phyloP scores from a whole-genome alignment of 2,797 vertebrate species.

The Thaleichthys pacificus region DNA sequence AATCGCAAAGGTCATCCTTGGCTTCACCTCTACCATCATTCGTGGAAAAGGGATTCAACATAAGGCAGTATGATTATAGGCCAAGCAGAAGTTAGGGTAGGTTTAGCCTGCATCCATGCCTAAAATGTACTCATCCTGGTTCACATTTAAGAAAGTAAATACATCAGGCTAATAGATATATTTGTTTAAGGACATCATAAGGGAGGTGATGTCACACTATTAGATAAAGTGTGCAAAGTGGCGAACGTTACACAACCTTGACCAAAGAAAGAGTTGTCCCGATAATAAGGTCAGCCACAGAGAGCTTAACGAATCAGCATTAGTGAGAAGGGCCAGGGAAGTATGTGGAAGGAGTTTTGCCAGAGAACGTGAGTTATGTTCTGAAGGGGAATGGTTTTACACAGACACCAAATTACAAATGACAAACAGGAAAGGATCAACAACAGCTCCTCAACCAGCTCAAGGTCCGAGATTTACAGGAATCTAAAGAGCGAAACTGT shows the following conservation, averaged over 20 bases:
- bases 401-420: conserved; percentile 38
- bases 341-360: conserved; percentile 1
- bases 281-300: neutral
- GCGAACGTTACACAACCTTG: too few species aligned
- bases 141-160: too few species aligned
- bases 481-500: neutral
- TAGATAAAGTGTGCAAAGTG: too few species aligned
- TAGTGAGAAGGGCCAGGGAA: neutral
- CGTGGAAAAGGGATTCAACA: too few species aligned
- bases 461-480: neutral
- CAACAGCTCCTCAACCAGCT: neutral
- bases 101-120: too few species aligned
- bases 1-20: conserved; percentile 9
- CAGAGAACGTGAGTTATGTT: conserved; percentile 14
- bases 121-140: too few species aligned
- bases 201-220: too few species aligned
- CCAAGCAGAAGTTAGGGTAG: too few species aligned
- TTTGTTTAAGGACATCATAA: too few species aligned
- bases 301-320: neutral
- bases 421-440: conserved; percentile 34
- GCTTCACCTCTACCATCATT: too few species aligned
- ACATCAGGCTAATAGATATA: too few species aligned
- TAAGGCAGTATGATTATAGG: too few species aligned
- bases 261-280: neutral
- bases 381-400: conserved; percentile 22